These are phyloP conservation scores for Capreolus pygargus DNA, from an alignment of 2,113 vertebrate species.

Conservation along the genomic window DNA sequence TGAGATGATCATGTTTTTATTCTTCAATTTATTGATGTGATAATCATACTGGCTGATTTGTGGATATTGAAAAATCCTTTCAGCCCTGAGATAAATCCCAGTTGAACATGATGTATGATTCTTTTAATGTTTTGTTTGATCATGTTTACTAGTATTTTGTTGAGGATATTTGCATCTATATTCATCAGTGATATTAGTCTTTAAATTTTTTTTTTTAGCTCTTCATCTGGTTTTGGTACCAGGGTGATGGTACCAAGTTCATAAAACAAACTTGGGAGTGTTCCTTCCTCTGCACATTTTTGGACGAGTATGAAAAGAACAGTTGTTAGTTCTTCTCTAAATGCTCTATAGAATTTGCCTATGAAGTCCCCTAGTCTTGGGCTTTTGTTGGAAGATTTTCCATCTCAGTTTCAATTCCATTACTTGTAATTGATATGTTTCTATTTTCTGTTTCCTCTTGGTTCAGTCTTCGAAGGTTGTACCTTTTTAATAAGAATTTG, in stretches of 20 bases:
- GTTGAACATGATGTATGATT: neutral
- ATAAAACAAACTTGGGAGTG: neutral
- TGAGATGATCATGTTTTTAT: neutral
- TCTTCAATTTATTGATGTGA: neutral
- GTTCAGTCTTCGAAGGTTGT: neutral
- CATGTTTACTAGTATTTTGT: neutral
- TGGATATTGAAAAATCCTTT: neutral
- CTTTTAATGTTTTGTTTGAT: neutral
- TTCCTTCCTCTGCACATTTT: neutral
- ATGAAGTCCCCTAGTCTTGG: neutral
- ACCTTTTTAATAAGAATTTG: neutral
- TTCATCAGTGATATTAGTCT: neutral
- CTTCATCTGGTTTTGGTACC: neutral
- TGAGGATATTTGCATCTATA: neutral
- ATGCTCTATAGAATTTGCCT: neutral
- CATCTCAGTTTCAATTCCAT: neutral
- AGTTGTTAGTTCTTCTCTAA: neutral
- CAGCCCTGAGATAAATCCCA: neutral
- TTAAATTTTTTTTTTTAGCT: neutral
- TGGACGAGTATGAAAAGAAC: neutral
- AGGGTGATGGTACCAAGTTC: neutral
- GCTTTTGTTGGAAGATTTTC: neutral
- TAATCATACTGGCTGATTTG: neutral
- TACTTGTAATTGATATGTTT: neutral
- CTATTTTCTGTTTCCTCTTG: neutral